Evolutionary conservation across 2,888 invertebrate genomes (phyloP).

Genomic region (Campoletis raptor): DNA sequence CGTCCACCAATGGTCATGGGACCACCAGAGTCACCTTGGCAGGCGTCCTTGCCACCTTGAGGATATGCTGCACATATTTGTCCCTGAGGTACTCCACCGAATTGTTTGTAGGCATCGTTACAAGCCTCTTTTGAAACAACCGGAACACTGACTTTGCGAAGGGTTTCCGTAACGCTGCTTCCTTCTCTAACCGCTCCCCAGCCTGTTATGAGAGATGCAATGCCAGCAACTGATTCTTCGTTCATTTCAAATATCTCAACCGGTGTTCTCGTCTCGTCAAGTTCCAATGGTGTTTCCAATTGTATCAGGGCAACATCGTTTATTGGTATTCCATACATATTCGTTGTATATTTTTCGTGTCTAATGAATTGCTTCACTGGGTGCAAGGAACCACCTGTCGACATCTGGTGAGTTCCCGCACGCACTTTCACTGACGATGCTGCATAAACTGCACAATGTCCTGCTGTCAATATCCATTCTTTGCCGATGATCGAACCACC

Average conservation of each 20-base stretch:
- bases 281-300: slow-evolving; percentile 84
- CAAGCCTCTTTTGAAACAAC: slow-evolving; percentile 86
- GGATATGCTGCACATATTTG: slow-evolving; percentile 87
- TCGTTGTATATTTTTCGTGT: slow-evolving; percentile 86
- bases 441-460: slow-evolving; percentile 85
- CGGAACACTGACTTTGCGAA: slow-evolving; percentile 87
- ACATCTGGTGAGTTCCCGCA: slow-evolving; percentile 83
- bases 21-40: slow-evolving; percentile 78
- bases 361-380: slow-evolving; percentile 84
- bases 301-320: slow-evolving; percentile 87
- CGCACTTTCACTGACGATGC: slow-evolving; percentile 81
- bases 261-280: slow-evolving; percentile 85
- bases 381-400: slow-evolving; percentile 85
- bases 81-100: slow-evolving; percentile 78
- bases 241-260: slow-evolving; percentile 84
- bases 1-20: slow-evolving; percentile 75
- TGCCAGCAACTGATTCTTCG: slow-evolving; percentile 71
- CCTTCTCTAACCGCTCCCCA: slow-evolving; percentile 75
- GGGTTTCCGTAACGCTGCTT: slow-evolving; percentile 73
- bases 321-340: slow-evolving; percentile 73
- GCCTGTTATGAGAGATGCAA: slow-evolving; percentile 72
- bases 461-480: slow-evolving; percentile 86
- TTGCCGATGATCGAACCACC: slow-evolving; percentile 86
- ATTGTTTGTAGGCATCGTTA: slow-evolving; percentile 84
- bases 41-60: slow-evolving; percentile 85